A percentile compares a stretch with the other conserved stretches of the same genome.
Evolutionary conservation across 1,140 invertebrate genomes (phyloP).

Genomic region (Aphaenogaster ashmeadi): DNA sequence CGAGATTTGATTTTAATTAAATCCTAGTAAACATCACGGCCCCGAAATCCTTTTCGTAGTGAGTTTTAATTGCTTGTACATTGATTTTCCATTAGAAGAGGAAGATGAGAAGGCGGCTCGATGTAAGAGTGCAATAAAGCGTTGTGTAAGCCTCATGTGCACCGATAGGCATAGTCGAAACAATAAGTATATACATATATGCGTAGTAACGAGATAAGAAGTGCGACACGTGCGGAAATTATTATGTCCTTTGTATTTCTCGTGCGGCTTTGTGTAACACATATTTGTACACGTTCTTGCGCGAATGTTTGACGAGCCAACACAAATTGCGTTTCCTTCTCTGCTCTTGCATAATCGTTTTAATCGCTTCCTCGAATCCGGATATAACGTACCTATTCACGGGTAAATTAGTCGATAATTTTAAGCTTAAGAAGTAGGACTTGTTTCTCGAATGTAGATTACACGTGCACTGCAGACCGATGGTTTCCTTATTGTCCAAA

Average conservation of each 20-base stretch:
- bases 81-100: constrained; percentile 37
- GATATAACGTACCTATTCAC: constrained; percentile 3
- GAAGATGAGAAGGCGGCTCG: neutral
- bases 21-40: constrained; percentile 52
- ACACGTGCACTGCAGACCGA: neutral
- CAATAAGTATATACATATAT: constrained; percentile 9
- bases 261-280: neutral
- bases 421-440: neutral
- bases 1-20: constrained; percentile 45
- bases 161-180: constrained; percentile 39
- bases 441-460: neutral
- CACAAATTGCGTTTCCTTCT: neutral
- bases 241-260: constrained; percentile 31
- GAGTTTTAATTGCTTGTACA: constrained; percentile 63
- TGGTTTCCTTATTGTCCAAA: neutral
- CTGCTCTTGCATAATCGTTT: constrained; percentile 2
- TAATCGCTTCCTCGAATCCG: neutral
- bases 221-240: constrained; percentile 44
- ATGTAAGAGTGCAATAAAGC: constrained; percentile 58
- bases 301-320: neutral
- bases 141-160: constrained; percentile 35
- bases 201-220: constrained; percentile 35
- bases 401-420: constrained; percentile 23
- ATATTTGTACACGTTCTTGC: neutral
- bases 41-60: constrained; percentile 33